Conservation (phyloP, 2,113 vertebrate genomes). For the Miniopterus natalensis region DNA sequence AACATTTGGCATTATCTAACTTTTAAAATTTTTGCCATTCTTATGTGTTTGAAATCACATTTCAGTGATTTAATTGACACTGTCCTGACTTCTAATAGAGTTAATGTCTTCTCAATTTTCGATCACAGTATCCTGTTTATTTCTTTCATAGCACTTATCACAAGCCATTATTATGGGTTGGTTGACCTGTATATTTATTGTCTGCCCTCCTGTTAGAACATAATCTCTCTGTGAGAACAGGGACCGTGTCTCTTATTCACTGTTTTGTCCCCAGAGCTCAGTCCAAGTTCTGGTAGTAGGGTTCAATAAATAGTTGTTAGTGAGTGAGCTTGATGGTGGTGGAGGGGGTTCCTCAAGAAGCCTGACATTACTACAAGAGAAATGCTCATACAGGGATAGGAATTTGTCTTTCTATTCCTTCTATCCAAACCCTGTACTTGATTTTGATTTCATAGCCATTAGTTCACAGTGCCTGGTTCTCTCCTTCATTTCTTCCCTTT, state of each 20-base stretch:
- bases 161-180: neutral
- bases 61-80: constrained; percentile 17
- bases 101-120: constrained; percentile 39
- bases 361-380: neutral
- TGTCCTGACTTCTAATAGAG: constrained; percentile 23
- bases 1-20: neutral
- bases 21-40: constrained; percentile 35
- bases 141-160: constrained; percentile 37
- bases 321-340: neutral
- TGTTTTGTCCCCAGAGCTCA: constrained; percentile 20
- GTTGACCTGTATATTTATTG: constrained; percentile 20
- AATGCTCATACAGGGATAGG: neutral
- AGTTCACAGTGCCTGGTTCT: neutral
- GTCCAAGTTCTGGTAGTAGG: neutral
- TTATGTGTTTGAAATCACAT: neutral
- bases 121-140: neutral
- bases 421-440: constrained; percentile 21
- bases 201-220: neutral
- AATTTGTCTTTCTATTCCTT: constrained; percentile 15
- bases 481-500: neutral
- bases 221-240: neutral
- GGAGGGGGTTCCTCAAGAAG: neutral
- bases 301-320: neutral
- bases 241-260: neutral
- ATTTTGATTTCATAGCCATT: constrained; percentile 43